Percentiles rank a stretch among this genome's conserved stretches.
These are phyloP conservation scores for Drosophila cyrtoloma DNA, from an alignment of 2,888 invertebrate species.

Conservation along the genomic window DNA sequence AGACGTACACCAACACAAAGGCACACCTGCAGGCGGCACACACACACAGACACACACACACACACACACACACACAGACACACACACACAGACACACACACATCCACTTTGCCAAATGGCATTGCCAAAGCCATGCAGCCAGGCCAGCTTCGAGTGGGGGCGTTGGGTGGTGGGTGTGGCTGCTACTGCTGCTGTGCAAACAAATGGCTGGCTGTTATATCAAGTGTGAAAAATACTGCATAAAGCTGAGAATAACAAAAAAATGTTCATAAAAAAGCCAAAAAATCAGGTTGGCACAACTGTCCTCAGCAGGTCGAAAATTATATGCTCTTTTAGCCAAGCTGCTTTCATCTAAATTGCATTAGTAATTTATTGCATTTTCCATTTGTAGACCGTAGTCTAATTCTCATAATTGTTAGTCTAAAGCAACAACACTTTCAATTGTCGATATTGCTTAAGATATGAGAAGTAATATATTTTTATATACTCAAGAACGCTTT, in stretches of 20 bases:
- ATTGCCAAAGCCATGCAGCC: slow-evolving; percentile 52
- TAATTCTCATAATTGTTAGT: neutral
- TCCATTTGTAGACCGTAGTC: neutral
- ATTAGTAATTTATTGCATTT: neutral
- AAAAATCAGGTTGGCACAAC: neutral
- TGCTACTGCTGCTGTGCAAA: slow-evolving; percentile 32
- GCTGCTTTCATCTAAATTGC: neutral
- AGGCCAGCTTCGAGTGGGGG: slow-evolving; percentile 11
- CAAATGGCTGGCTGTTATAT: slow-evolving; percentile 65
- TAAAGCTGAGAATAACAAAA: slow-evolving; percentile 12
- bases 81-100: neutral
- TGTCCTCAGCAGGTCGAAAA: neutral
- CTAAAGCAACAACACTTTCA: neutral
- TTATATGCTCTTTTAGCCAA: neutral
- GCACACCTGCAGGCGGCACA: slow-evolving; percentile 16
- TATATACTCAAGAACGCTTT: too few species aligned
- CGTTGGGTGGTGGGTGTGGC: slow-evolving; percentile 4
- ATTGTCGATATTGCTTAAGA: neutral
- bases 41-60: neutral
- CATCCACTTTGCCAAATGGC: slow-evolving; percentile 31
- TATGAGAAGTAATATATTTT: neutral
- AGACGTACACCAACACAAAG: slow-evolving; percentile 1
- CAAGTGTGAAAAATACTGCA: slow-evolving; percentile 72
- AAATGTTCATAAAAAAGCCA: neutral
- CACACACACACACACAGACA: neutral